phyloP scores from a whole-genome alignment of 2,113 vertebrate genomes.

The Clinocottus analis region DNA sequence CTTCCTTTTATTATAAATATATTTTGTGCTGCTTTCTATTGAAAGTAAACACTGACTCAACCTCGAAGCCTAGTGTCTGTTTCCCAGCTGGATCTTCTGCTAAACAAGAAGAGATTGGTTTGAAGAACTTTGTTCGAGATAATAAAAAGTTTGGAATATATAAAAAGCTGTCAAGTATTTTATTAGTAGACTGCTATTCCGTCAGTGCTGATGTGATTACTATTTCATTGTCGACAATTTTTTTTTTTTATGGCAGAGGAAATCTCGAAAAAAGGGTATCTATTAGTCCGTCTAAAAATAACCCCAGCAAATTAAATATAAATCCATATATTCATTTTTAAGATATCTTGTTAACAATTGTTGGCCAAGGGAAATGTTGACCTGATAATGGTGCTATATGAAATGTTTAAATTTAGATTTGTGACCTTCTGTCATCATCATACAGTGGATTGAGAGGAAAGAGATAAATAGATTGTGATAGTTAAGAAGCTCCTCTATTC shows the following conservation, averaged over 20 bases:
- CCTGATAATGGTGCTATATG: slow-evolving; percentile 1
- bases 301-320: neutral
- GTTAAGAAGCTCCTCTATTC: slow-evolving; percentile 46
- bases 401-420: neutral
- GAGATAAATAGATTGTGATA: slow-evolving; percentile 25
- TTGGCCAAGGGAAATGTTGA: neutral
- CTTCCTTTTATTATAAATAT: slow-evolving; percentile 17
- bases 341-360: neutral
- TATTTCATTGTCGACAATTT: neutral
- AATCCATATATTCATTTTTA: neutral
- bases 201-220: too few relatives aligned
- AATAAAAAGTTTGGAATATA: neutral
- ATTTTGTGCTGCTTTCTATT: neutral
- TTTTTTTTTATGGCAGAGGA: neutral
- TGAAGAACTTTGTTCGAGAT: neutral
- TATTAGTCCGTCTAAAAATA: neutral
- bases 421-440: slow-evolving; percentile 22
- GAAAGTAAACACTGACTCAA: neutral
- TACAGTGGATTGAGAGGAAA: slow-evolving; percentile 13
- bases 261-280: neutral
- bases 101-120: neutral
- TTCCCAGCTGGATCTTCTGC: neutral
- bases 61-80: neutral
- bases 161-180: neutral
- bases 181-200: too few relatives aligned